phyloP scores from a whole-genome alignment of 2,113 vertebrate species.

The Anguilla rostrata region DNA sequence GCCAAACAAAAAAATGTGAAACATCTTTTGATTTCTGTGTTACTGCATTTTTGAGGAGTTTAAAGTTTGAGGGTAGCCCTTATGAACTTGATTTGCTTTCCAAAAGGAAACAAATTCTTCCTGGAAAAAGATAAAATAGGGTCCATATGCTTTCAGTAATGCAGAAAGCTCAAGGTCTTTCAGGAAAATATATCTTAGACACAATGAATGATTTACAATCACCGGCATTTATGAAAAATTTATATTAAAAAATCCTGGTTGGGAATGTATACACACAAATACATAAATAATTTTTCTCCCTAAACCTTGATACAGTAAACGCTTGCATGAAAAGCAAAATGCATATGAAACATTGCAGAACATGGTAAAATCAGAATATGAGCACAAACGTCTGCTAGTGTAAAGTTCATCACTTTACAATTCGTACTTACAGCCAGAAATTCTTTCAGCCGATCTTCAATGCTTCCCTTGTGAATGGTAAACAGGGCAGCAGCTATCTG shows the following conservation, averaged over 20 bases:
- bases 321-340: background rate
- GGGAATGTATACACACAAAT: background rate
- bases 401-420: background rate
- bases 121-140: slow-evolving; percentile 7
- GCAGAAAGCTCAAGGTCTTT: background rate
- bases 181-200: slow-evolving; percentile 27
- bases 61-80: background rate
- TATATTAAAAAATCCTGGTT: slow-evolving; percentile 3
- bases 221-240: slow-evolving; percentile 6
- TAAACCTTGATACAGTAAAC: background rate
- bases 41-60: background rate
- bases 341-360: background rate
- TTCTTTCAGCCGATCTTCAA: slow-evolving; percentile 97
- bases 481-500: slow-evolving; percentile 98
- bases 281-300: background rate
- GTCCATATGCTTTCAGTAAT: slow-evolving; percentile 13
- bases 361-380: background rate
- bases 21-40: background rate
- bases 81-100: slow-evolving; percentile 8
- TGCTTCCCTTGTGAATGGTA: slow-evolving; percentile 99
- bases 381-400: background rate
- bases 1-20: background rate
- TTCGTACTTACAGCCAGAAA: slow-evolving; percentile 89
- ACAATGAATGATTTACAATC: background rate
- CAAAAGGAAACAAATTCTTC: slow-evolving; percentile 4